Conservation (phyloP, 2,888 invertebrate species). For the Drosophila prolongata region DNA sequence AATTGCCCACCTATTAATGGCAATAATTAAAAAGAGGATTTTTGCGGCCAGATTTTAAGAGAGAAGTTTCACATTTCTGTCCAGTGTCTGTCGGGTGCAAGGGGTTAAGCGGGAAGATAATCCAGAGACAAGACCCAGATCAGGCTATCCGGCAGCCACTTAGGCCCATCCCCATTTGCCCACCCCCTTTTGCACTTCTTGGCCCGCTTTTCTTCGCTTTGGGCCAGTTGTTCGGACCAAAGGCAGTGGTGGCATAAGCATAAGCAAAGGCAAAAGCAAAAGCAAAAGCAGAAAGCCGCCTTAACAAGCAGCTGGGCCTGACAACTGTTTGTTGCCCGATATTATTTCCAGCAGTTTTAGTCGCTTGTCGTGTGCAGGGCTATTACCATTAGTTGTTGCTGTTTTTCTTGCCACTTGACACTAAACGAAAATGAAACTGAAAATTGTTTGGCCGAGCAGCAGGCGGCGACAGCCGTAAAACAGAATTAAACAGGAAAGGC, state of each 20-base stretch:
- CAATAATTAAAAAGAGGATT: conserved; percentile 6
- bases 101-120: conserved; percentile 31
- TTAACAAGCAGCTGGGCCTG: conserved; percentile 29
- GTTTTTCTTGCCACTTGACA: conserved; percentile 68
- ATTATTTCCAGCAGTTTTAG: conserved; percentile 66
- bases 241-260: not conserved
- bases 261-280: not conserved
- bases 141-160: conserved; percentile 29
- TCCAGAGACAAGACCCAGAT: conserved; percentile 33
- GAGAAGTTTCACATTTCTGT: too few species aligned
- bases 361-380: conserved; percentile 72
- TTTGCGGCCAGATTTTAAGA: not conserved
- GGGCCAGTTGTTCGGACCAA: not conserved
- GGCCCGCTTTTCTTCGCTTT: conserved; percentile 27
- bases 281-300: conserved; percentile 5
- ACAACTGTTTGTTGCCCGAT: conserved; percentile 34
- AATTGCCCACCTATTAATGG: conserved; percentile 28
- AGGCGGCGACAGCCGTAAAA: conserved; percentile 48
- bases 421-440: conserved; percentile 78
- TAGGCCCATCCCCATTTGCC: conserved; percentile 1
- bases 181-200: conserved; percentile 8
- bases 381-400: conserved; percentile 71
- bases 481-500: conserved; percentile 20
- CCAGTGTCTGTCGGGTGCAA: not conserved
- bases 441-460: conserved; percentile 57